These are phyloP conservation scores for Poeciliopsis prolifica DNA, from an alignment of 2,113 vertebrate genomes.

Conservation along the genomic window DNA sequence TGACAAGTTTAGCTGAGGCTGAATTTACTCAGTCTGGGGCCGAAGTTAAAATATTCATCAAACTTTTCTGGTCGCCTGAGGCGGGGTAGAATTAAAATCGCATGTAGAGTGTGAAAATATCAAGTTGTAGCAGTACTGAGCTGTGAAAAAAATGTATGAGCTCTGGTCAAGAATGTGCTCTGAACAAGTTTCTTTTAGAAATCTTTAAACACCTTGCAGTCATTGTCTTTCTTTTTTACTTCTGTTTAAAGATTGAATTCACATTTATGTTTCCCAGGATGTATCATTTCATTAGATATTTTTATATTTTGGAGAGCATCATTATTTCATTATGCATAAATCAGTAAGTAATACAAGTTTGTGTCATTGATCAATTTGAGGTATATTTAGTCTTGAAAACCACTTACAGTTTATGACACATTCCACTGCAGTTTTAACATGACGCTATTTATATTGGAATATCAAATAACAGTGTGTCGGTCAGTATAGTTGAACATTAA, in stretches of 20 bases:
- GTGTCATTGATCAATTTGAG: neutral
- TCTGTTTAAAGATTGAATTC: neutral
- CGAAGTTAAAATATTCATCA: conserved; percentile 11
- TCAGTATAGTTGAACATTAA: too few species aligned
- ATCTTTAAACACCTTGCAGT: neutral
- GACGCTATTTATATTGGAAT: too few species aligned
- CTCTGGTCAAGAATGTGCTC: neutral
- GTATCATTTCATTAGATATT: neutral
- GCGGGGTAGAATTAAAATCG: conserved; percentile 13
- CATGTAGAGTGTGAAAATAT: conserved; percentile 10
- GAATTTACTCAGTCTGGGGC: neutral
- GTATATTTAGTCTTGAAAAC: neutral
- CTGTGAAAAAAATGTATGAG: neutral
- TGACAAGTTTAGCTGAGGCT: conserved; percentile 1
- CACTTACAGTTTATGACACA: too few species aligned
- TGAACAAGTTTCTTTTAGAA: neutral
- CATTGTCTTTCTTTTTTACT: neutral
- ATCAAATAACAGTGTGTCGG: too few species aligned
- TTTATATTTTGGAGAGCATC: neutral
- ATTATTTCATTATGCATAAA: neutral
- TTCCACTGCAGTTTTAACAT: too few species aligned
- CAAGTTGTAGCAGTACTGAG: conserved; percentile 11
- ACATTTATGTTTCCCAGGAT: conserved; percentile 5
- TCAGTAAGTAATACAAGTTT: neutral
- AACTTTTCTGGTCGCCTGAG: neutral